A percentile compares a stretch with the other conserved stretches of the same genome.
phyloP scores from a whole-genome alignment of 2,888 invertebrate species.

The Cataglyphis rosenhaueri region DNA sequence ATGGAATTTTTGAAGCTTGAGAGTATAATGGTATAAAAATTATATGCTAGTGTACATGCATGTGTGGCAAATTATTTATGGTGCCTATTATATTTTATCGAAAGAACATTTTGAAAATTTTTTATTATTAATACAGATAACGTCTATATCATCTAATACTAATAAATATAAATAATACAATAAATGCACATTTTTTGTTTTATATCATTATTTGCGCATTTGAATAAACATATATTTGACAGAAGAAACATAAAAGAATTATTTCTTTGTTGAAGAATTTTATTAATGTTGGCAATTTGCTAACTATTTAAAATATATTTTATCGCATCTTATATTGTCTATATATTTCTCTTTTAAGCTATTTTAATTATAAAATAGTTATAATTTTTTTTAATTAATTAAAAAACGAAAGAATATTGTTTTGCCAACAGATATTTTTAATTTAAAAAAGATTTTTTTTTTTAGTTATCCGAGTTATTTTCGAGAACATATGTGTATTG shows the following conservation, averaged over 20 bases:
- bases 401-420: not conserved
- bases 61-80: not conserved
- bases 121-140: not conserved
- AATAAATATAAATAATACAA: not conserved
- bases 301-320: not conserved
- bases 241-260: not conserved
- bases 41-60: not conserved
- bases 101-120: not conserved
- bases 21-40: not conserved
- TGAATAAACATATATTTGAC: not conserved
- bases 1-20: not conserved
- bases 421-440: not conserved
- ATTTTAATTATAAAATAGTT: not conserved
- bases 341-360: too few relatives aligned
- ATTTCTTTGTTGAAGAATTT: not conserved
- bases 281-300: not conserved
- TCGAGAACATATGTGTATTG: not conserved
- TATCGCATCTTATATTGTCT: too few relatives aligned
- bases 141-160: not conserved
- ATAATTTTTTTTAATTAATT: not conserved
- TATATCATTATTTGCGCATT: not conserved
- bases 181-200: not conserved
- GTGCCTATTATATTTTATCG: not conserved
- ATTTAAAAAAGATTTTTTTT: not conserved
- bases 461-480: not conserved